Percentiles rank a stretch among this genome's conserved stretches.
Conservation (phyloP, 1,140 invertebrate genomes). For the Cardiocondyla obscurior region DNA sequence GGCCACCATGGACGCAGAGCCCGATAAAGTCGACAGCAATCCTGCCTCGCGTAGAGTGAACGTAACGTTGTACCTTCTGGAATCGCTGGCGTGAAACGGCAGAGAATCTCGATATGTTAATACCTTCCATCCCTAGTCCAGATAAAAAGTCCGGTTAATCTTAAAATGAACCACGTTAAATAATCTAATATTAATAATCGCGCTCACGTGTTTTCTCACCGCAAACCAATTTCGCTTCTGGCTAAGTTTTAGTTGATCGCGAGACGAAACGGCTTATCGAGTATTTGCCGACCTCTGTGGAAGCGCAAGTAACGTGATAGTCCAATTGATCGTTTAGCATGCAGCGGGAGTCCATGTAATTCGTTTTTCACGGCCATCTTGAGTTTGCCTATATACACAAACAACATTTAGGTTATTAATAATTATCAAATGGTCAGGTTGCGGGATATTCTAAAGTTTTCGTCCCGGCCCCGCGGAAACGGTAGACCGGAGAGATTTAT, state of each 20-base stretch:
- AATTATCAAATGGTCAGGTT: not conserved
- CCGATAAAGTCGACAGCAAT: slow-evolving; percentile 56
- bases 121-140: not conserved
- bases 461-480: not conserved
- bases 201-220: slow-evolving; percentile 17
- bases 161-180: not conserved
- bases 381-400: slow-evolving; percentile 40
- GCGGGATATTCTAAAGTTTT: not conserved
- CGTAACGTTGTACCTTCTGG: slow-evolving; percentile 37
- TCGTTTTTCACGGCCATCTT: not conserved
- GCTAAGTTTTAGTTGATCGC: not conserved
- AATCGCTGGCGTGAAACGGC: slow-evolving; percentile 58
- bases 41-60: slow-evolving; percentile 60
- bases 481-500: slow-evolving; percentile 20
- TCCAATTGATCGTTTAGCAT: slow-evolving; percentile 7
- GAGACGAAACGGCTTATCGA: not conserved
- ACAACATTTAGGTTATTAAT: slow-evolving; percentile 38
- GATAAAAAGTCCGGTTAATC: slow-evolving; percentile 24
- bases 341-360: not conserved
- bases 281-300: not conserved
- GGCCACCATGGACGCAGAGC: slow-evolving; percentile 27
- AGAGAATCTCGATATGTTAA: slow-evolving; percentile 45
- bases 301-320: not conserved
- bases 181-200: not conserved
- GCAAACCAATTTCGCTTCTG: not conserved